A percentile compares a stretch with the other conserved stretches of the same genome.
Evolutionary conservation across 2,888 invertebrate genomes (phyloP).

Genomic region (Abrostola tripartita): DNA sequence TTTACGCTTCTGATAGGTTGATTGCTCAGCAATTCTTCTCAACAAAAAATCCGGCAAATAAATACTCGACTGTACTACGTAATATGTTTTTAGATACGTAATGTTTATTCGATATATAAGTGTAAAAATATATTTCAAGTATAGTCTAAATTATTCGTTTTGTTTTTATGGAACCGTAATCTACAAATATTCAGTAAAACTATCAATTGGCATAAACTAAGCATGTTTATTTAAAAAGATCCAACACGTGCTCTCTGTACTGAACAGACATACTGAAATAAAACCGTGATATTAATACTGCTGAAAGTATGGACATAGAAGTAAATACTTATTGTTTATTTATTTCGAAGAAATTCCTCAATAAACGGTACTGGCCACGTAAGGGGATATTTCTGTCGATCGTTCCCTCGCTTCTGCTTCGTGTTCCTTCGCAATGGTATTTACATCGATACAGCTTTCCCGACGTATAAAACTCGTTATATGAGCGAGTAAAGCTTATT

Average conservation of each 20-base stretch:
- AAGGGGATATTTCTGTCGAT: constrained; percentile 84
- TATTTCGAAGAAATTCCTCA: constrained; percentile 64
- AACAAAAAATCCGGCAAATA: too few relatives aligned
- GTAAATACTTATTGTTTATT: constrained; percentile 36
- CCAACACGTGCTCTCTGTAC: constrained; percentile 23
- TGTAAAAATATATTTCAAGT: neutral
- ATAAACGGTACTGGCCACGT: constrained; percentile 70
- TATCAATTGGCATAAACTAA: constrained; percentile 12
- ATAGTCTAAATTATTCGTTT: neutral
- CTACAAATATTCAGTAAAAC: neutral
- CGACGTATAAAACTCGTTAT: constrained; percentile 87
- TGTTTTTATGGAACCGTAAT: constrained; percentile 4
- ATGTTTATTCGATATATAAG: too few relatives aligned
- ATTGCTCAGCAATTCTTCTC: too few relatives aligned
- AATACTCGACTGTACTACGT: too few relatives aligned
- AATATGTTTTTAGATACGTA: too few relatives aligned
- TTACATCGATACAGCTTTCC: constrained; percentile 78
- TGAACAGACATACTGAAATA: constrained; percentile 15
- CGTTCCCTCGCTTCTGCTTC: constrained; percentile 78
- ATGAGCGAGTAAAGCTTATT: constrained; percentile 85
- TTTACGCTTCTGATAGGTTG: too few relatives aligned
- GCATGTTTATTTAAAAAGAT: constrained; percentile 20
- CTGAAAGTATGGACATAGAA: constrained; percentile 19
- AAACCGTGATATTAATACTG: constrained; percentile 20
- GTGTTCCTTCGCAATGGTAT: constrained; percentile 82